These are phyloP conservation scores for Falco punctatus DNA, from an alignment of 2,113 vertebrate species.

Conservation along the genomic window DNA sequence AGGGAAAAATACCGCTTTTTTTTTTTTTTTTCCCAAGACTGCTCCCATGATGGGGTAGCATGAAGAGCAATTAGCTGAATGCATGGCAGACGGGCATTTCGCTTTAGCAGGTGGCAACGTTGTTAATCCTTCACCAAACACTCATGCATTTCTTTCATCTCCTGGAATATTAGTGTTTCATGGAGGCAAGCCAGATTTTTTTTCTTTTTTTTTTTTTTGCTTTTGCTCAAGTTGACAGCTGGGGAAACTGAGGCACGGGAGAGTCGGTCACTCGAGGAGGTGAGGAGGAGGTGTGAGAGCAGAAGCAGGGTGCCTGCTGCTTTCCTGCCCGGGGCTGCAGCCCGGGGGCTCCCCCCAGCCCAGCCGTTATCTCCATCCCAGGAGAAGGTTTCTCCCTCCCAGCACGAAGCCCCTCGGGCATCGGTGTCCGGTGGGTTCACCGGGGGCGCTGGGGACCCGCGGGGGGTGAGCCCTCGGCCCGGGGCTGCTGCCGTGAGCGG, in stretches of 20 bases:
- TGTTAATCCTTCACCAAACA: not conserved
- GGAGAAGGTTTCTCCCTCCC: not conserved
- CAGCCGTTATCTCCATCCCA: not conserved
- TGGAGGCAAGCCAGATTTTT: not conserved
- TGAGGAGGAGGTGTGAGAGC: not conserved
- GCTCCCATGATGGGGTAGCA: not conserved
- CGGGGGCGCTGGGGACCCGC: accelerated
- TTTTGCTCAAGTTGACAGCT: not conserved
- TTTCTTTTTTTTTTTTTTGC: not conserved
- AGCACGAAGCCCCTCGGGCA: not conserved
- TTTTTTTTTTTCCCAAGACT: not conserved
- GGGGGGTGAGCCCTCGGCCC: not conserved
- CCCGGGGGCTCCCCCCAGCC: not conserved
- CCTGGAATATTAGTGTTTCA: not conserved
- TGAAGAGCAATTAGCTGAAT: not conserved
- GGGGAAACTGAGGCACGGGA: not conserved
- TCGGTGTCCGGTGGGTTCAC: not conserved
- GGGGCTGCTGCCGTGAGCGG: not conserved
- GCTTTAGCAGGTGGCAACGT: not conserved
- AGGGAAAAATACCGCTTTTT: not conserved
- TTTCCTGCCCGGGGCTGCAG: not conserved
- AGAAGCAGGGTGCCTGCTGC: not conserved
- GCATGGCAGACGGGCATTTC: not conserved
- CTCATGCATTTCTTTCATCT: not conserved
- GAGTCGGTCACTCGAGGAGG: not conserved